A percentile compares a stretch with the other conserved stretches of the same genome.
Evolutionary conservation across 1,140 invertebrate species (phyloP).

Genomic region (Prorops nasuta): DNA sequence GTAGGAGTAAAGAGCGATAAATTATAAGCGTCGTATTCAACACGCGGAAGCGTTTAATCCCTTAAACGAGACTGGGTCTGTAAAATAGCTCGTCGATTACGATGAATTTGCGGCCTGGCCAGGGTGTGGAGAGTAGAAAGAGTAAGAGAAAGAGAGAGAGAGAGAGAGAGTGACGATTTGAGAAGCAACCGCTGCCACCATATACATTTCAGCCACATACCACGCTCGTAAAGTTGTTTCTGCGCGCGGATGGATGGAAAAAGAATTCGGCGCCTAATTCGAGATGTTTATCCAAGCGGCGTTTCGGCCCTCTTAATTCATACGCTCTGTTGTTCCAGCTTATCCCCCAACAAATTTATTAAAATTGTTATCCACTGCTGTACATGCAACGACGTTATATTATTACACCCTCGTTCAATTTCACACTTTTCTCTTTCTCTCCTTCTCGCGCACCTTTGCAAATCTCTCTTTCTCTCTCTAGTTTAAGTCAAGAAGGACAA

Average conservation of each 20-base stretch:
- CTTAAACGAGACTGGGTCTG: not conserved
- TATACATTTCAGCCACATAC: not conserved
- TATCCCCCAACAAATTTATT: conserved; percentile 34
- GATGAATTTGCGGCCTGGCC: not conserved
- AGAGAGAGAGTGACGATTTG: too few species aligned
- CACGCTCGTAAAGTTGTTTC: conserved; percentile 1
- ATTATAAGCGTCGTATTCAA: too few species aligned
- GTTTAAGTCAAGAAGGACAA: too few species aligned
- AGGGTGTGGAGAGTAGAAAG: too few species aligned
- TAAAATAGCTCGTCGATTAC: not conserved
- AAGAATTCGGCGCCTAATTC: conserved; percentile 35
- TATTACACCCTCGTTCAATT: conserved; percentile 27
- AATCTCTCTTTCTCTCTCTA: too few species aligned
- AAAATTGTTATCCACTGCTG: conserved; percentile 25
- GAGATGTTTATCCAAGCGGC: conserved; percentile 39
- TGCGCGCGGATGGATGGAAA: conserved; percentile 12
- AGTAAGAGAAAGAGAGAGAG: too few species aligned
- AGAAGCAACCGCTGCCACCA: not conserved
- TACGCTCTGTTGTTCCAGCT: conserved; percentile 38
- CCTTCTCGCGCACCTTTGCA: too few species aligned
- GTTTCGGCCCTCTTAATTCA: conserved; percentile 39
- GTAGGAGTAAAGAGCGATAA: too few species aligned
- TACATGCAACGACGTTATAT: conserved; percentile 23
- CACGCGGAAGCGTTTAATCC: not conserved
- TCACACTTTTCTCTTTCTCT: too few species aligned